phyloP scores from a whole-genome alignment of 2,797 vertebrate genomes.

The Betta splendens region DNA sequence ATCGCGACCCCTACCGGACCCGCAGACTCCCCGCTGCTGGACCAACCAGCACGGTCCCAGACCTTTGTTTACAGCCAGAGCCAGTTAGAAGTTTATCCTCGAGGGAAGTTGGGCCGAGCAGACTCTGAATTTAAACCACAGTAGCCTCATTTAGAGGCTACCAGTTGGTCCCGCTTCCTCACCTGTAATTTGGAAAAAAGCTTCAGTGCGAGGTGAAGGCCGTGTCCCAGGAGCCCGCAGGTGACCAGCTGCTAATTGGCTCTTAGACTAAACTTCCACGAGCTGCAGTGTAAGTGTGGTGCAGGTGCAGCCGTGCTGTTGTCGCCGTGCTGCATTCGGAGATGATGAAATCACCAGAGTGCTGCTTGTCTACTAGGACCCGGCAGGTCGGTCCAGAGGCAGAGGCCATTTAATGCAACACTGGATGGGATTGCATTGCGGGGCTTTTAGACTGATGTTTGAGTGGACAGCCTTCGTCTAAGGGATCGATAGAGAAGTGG shows the following conservation, averaged over 20 bases:
- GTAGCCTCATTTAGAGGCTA: constrained; percentile 39
- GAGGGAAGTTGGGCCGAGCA: constrained; percentile 36
- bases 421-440: constrained; percentile 74
- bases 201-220: constrained; percentile 45
- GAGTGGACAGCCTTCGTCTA: constrained; percentile 63
- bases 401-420: constrained; percentile 65
- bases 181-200: constrained; percentile 63
- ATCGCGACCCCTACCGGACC: constrained; percentile 37
- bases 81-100: constrained; percentile 63
- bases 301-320: constrained; percentile 55
- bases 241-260: constrained; percentile 78
- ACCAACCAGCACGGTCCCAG: constrained; percentile 57
- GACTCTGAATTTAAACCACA: constrained; percentile 57
- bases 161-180: constrained; percentile 57
- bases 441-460: constrained; percentile 77
- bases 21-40: constrained; percentile 22
- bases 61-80: constrained; percentile 69
- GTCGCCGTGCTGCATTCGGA: constrained; percentile 46
- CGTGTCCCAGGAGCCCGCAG: constrained; percentile 47
- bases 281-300: constrained; percentile 52
- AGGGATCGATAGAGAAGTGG: constrained; percentile 70
- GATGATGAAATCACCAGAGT: constrained; percentile 53
- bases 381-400: constrained; percentile 53
- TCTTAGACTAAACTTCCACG: constrained; percentile 66
- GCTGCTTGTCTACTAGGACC: constrained; percentile 58